Evolutionary conservation across 2,797 vertebrate genomes (phyloP), one percentile per base, ranked within the genome.

Genomic region (Enteromius viviparus): DNA sequence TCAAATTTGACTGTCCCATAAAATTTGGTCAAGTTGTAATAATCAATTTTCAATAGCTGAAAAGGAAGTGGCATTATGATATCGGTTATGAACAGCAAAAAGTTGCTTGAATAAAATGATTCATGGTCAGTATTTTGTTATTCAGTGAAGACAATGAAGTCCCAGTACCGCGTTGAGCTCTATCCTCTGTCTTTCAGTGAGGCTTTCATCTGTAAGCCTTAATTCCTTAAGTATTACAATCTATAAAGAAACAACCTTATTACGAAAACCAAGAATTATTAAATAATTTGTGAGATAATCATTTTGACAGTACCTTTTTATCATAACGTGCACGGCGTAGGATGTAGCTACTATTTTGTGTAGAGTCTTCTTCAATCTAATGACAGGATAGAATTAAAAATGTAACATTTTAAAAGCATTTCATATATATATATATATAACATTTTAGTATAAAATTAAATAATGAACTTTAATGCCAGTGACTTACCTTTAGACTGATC

Each of bases 11-110:
- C 96, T 0, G 97, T 99, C 88, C 98, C 98, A 0, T 99, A 99
- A 92, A 99, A 99, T 93, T 99, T 99, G 53, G 97, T 98, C 89
- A 99, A 92, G 92, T 97, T 99, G 94, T 96, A 97, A 87, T 98
- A 99, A 93, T 99, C 98, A n/a, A 98, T 96, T 87, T 95, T 96
- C 58, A 97, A 90, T 77, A 99, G 93, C 98, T 99, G 90, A 49
- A 85, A 85, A 40, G 19, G 80, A 70, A 75, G 17, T 3, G 3
- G n/a, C 21, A 58, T 72, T 58, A 19, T 69, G 29, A 68, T 65
- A 45, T 12, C 6, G 3, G 26, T 45, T 9, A 34, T 69, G n/a
- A 58, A 66, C 49, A 62, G 40, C 21, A 55, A 1, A 51, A 58
- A 45, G 3, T 60, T 53, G 11, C 6, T 78, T 26, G 26, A 60